Evolutionary conservation across 2,113 vertebrate species (phyloP).

Genomic region (Theropithecus gelada): DNA sequence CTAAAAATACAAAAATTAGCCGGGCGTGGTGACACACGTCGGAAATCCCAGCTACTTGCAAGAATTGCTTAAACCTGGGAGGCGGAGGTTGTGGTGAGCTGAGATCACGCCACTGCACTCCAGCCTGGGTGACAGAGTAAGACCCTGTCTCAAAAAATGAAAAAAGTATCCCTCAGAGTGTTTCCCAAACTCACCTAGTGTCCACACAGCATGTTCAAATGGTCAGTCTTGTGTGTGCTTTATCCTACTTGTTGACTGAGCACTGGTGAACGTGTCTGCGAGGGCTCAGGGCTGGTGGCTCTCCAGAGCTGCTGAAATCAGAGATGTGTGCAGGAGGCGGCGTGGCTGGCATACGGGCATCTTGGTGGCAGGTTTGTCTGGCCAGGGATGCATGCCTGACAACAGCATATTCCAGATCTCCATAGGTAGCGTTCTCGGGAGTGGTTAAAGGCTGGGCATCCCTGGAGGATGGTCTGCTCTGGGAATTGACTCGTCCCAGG

Average conservation of each 20-base stretch:
- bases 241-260: too few relatives aligned
- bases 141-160: too few relatives aligned
- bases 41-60: too few relatives aligned
- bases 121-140: too few relatives aligned
- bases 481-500: neutral
- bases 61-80: too few relatives aligned
- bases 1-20: too few relatives aligned
- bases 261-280: neutral
- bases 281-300: neutral
- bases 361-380: neutral
- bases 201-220: rapidly evolving
- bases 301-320: neutral
- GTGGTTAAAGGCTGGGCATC: rapidly evolving
- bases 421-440: rapidly evolving
- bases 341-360: neutral
- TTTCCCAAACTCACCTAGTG: neutral
- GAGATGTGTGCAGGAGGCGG: neutral
- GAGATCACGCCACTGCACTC: too few relatives aligned
- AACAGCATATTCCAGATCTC: neutral
- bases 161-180: neutral
- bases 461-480: rapidly evolving
- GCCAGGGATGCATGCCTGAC: neutral
- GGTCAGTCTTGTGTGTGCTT: neutral
- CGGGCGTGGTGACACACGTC: too few relatives aligned
- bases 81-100: too few relatives aligned